Conservation (phyloP, 2,113 vertebrate species). For the Trinectes maculatus region DNA sequence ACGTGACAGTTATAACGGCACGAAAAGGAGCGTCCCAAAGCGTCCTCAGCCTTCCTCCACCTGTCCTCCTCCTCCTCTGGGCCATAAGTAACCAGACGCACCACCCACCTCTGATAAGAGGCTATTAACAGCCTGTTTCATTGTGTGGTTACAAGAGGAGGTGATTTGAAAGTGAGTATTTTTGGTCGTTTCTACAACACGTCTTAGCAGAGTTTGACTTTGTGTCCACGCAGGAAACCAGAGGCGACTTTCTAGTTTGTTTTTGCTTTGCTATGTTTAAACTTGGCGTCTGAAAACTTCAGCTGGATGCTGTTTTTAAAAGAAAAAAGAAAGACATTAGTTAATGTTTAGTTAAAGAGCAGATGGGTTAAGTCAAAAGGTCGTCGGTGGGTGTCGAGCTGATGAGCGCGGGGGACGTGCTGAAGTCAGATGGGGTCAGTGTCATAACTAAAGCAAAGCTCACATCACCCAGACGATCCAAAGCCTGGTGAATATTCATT, state of each 20-base stretch:
- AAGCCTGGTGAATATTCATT: slow-evolving; percentile 72
- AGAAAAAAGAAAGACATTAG: background rate
- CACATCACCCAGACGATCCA: slow-evolving; percentile 51
- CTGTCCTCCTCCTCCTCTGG: slow-evolving; percentile 30
- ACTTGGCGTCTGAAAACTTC: too few species aligned
- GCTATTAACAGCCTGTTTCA: too few species aligned
- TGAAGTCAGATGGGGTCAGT: slow-evolving; percentile 48
- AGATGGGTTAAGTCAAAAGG: slow-evolving; percentile 60
- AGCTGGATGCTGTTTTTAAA: background rate
- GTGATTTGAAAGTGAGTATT: too few species aligned
- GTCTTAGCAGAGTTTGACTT: too few species aligned
- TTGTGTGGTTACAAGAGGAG: too few species aligned
- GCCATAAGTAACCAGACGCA: too few species aligned
- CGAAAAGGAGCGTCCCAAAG: slow-evolving; percentile 42
- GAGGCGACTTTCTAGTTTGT: too few species aligned
- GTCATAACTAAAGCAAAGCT: slow-evolving; percentile 58
- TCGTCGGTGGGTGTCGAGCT: slow-evolving; percentile 15
- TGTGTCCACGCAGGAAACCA: too few species aligned
- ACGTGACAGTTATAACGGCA: slow-evolving; percentile 49
- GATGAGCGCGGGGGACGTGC: slow-evolving; percentile 51
- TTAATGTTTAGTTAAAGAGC: slow-evolving; percentile 1
- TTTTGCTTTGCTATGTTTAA: background rate
- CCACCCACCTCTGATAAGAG: too few species aligned
- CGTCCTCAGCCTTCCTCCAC: slow-evolving; percentile 35
- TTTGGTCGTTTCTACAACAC: too few species aligned